These are phyloP conservation scores for Brenthis hecate DNA, from an alignment of 2,888 invertebrate genomes.

Conservation along the genomic window DNA sequence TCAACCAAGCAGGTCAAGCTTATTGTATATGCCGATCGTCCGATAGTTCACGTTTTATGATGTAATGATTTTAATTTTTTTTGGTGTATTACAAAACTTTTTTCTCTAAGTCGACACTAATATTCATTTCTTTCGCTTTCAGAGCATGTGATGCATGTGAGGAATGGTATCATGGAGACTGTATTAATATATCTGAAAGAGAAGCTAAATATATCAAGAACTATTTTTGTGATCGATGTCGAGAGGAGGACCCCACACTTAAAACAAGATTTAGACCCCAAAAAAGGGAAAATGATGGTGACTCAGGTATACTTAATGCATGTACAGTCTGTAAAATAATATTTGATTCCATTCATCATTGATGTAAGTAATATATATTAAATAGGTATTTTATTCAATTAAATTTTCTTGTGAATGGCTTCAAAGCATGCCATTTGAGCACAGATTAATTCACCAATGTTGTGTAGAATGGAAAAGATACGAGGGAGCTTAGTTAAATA, in stretches of 20 bases:
- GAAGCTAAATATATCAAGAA: constrained; percentile 96
- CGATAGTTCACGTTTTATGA: constrained; percentile 98
- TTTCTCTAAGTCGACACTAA: background rate
- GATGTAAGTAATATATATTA: background rate
- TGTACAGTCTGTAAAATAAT: background rate
- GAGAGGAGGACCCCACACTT: constrained; percentile 91
- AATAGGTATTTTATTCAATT: background rate
- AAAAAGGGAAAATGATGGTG: constrained; percentile 74
- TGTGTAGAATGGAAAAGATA: too few relatives aligned
- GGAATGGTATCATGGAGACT: constrained; percentile 99
- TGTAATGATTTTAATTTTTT: constrained; percentile 81
- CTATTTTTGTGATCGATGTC: constrained; percentile 94
- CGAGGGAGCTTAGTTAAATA: too few relatives aligned
- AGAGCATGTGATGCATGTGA: constrained; percentile 98
- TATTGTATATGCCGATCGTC: constrained; percentile 98
- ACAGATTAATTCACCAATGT: too few relatives aligned
- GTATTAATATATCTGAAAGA: constrained; percentile 96
- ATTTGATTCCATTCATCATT: too few relatives aligned
- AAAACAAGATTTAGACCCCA: constrained; percentile 82
- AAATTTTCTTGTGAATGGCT: background rate
- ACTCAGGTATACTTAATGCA: constrained; percentile 53
- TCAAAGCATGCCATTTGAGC: too few relatives aligned
- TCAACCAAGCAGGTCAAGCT: constrained; percentile 94
- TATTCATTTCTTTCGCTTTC: constrained; percentile 33
- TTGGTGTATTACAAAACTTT: background rate